Evolutionary conservation across 1,140 invertebrate species (phyloP).

Genomic region (Alviniconcha marisindica): DNA sequence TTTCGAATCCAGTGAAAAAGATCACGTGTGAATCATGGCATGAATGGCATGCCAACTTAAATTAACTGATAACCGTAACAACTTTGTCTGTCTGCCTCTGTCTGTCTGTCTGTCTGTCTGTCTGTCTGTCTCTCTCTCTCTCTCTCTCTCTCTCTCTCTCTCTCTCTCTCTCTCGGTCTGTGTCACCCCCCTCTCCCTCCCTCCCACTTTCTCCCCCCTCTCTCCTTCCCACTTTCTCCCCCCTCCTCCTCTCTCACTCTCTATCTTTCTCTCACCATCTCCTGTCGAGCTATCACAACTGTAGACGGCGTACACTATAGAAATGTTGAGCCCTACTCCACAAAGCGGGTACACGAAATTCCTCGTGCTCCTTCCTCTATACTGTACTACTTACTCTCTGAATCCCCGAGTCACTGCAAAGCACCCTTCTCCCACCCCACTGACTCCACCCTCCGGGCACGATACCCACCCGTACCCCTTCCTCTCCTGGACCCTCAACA

Average conservation of each 20-base stretch:
- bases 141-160: neutral
- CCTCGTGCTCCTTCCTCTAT: no score
- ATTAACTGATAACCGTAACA: no score
- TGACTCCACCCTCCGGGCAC: neutral
- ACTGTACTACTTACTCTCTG: no score
- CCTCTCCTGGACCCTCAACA: neutral
- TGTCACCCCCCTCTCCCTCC: neutral
- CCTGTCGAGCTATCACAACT: neutral
- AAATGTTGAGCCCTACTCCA: neutral
- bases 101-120: neutral
- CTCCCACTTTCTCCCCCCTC: neutral
- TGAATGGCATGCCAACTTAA: no score
- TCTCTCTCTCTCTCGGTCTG: neutral
- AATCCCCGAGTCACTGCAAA: no score
- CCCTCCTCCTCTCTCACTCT: neutral
- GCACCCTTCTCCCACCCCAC: neutral
- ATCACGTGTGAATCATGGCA: no score
- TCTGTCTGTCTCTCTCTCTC: neutral
- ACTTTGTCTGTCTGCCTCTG: no score
- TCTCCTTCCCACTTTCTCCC: neutral
- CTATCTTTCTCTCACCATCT: slow-evolving; percentile 3
- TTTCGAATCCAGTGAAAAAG: no score
- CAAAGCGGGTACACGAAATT: neutral
- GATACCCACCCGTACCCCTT: neutral
- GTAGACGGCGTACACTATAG: no score